Percentiles rank a stretch among this genome's conserved stretches.
Evolutionary conservation across 2,113 vertebrate genomes (phyloP).

Genomic region (Cinclus mexicanus): DNA sequence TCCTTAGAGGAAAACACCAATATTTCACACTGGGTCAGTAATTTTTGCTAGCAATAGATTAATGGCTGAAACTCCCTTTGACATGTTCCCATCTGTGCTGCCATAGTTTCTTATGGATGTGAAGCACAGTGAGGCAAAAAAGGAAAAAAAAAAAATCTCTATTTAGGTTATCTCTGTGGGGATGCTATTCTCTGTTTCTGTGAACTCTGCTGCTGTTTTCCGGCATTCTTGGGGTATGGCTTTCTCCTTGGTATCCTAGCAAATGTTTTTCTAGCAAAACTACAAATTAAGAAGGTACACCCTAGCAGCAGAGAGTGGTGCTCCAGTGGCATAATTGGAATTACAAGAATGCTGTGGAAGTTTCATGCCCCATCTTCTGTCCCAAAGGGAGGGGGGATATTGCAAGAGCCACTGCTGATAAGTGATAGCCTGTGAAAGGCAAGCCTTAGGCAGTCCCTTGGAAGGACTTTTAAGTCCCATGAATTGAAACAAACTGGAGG

Average conservation of each 20-base stretch:
- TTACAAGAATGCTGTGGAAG: neutral
- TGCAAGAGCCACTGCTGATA: neutral
- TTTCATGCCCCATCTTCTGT: neutral
- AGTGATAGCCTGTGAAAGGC: neutral
- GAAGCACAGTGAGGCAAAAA: neutral
- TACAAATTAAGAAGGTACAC: neutral
- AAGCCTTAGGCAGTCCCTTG: neutral
- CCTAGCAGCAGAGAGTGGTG: neutral
- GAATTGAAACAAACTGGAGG: neutral
- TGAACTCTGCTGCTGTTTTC: neutral
- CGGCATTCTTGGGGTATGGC: neutral
- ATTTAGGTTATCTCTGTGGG: neutral
- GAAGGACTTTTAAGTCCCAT: neutral
- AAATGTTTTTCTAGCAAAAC: neutral
- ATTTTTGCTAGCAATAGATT: neutral
- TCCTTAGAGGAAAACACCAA: neutral
- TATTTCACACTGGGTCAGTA: neutral
- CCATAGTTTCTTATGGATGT: neutral
- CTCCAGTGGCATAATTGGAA: neutral
- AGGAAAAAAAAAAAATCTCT: neutral
- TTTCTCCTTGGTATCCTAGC: neutral
- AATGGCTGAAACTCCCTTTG: neutral
- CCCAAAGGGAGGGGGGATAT: neutral
- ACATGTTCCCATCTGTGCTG: neutral
- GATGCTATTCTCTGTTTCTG: neutral